Base-by-base conservation (phyloP, 2,113 vertebrate genomes). In the Ochotona curzoniae region DNA sequence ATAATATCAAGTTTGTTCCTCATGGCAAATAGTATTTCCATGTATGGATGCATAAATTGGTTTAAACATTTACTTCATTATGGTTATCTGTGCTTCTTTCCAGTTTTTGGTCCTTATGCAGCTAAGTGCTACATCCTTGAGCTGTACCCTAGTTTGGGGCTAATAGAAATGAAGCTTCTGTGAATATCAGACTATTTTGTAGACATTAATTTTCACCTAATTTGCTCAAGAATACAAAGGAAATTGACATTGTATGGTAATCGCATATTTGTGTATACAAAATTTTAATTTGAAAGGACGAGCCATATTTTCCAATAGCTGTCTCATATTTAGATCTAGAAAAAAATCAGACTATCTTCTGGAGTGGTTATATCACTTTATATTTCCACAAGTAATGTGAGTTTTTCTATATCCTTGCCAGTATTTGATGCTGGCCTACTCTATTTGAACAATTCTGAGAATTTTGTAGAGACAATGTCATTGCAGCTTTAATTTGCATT, bases 361-460 rank as follows among this genome's bases (percentile, higher is more conserved):
- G 20, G 70, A 83, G n/a, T 73, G 60, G 4, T 14, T 35, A 2
- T n/a, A 75, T 32, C 44, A 75, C 87, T 87, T 79, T 87, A 87
- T 8, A 90, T 94, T 78, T 10, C 30, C 14, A 83, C 17, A 12
- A 79, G 49, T 63, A 90, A 69, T 28, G 20, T 35, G 85, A 35
- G 5, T 73, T 90, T 86, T 47, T 76, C 47, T 7, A 89, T 7
- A 74, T 69, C 26, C 35, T 79, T 57, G 49, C 21, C 3, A 76
- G 54, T 23, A 86, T 78, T 75, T 84, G 60, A 10, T 67, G 5
- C 80, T 54, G 17, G 10, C 73, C 18, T 49, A n/a, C 51, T 66
- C 71, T 32, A 84, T 26, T 91, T 76, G 26, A 90, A n/a, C 38
- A 73, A 87, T 91, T 64, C 8, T 87, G 87, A 57, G 25, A 92